Conservation (phyloP, 2,888 invertebrate species). For the Ceratothoa steindachneri region DNA sequence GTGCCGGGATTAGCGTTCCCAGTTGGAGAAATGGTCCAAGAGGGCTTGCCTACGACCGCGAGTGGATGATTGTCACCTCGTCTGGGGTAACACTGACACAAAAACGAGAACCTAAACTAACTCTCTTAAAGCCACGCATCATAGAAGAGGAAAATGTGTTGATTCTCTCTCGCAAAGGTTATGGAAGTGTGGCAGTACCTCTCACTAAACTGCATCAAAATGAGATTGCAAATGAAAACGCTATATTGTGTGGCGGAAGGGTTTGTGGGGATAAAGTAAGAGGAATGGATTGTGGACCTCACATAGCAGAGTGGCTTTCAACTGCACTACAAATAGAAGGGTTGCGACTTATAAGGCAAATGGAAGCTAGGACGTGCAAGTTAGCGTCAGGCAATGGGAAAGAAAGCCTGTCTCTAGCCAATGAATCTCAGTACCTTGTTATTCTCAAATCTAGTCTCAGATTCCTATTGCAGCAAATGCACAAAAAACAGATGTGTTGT, state of each 20-base stretch:
- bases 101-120: constrained; percentile 74
- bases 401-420: constrained; percentile 63
- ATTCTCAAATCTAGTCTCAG: constrained; percentile 72
- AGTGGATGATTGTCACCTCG: constrained; percentile 86
- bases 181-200: too few relatives aligned
- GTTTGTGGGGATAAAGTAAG: constrained; percentile 76
- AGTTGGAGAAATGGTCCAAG: constrained; percentile 69
- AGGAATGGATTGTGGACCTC: constrained; percentile 79
- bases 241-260: constrained; percentile 68
- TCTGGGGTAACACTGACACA: constrained; percentile 81
- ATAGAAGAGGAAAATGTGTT: constrained; percentile 58
- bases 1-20: constrained; percentile 69
- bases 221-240: background rate
- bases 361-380: constrained; percentile 44
- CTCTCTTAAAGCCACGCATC: constrained; percentile 70
- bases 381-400: constrained; percentile 31
- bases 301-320: constrained; percentile 75
- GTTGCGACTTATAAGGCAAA: constrained; percentile 65
- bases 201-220: background rate
- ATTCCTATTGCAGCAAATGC: constrained; percentile 58
- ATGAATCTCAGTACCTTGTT: constrained; percentile 80
- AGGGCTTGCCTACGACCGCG: constrained; percentile 82
- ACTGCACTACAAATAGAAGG: constrained; percentile 9
- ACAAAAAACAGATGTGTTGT: background rate
- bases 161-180: constrained; percentile 50